Conservation (phyloP, 2,113 vertebrate species). For the Mandrillus leucophaeus region DNA sequence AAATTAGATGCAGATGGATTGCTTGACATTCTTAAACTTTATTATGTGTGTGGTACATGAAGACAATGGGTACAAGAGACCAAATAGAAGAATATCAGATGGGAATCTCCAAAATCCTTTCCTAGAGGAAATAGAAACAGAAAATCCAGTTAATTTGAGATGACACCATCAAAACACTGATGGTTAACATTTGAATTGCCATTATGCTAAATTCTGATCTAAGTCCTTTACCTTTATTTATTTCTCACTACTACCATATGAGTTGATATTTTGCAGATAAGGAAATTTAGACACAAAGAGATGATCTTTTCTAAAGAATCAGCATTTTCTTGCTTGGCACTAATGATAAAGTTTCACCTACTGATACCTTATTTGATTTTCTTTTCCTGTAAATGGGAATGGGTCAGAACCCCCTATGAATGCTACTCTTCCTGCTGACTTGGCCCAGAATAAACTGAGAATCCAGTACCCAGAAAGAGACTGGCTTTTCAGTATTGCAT, state of each 20-base stretch:
- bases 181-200: background rate
- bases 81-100: background rate
- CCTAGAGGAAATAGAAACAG: constrained; percentile 58
- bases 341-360: background rate
- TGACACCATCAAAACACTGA: background rate
- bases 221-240: background rate
- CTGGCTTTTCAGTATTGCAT: background rate
- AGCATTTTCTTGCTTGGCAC: background rate
- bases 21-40: constrained; percentile 46
- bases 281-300: background rate
- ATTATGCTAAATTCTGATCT: background rate
- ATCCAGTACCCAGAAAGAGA: background rate
- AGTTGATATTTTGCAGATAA: background rate
- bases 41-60: constrained; percentile 25
- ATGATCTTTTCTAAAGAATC: background rate
- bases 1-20: constrained; percentile 58
- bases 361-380: background rate
- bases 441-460: background rate
- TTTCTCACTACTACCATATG: background rate
- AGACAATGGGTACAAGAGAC: background rate
- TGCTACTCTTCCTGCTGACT: background rate
- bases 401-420: background rate
- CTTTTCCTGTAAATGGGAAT: background rate
- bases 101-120: constrained; percentile 31
- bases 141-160: constrained; percentile 25